Conservation (phyloP, 2,888 invertebrate genomes). For the Druceiella hillmani region DNA sequence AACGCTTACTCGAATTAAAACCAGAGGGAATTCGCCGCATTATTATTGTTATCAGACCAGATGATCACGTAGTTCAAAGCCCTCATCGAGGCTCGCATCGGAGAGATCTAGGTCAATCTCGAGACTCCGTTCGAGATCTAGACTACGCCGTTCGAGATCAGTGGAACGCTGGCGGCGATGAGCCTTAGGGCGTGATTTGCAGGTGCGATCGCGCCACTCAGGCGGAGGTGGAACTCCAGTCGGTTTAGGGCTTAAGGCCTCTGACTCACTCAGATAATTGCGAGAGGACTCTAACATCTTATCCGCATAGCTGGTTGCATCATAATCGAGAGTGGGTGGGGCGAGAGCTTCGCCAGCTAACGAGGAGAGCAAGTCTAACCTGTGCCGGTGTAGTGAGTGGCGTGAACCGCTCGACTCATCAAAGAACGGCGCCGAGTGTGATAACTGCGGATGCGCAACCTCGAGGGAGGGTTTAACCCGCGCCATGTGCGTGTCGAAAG, state of each 20-base stretch:
- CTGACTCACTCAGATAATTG: too few species aligned
- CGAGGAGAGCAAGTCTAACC: background rate
- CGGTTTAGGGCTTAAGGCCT: too few species aligned
- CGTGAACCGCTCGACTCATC: slow-evolving; percentile 13
- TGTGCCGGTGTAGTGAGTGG: slow-evolving; percentile 5
- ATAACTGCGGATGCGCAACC: background rate
- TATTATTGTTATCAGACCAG: slow-evolving; percentile 39
- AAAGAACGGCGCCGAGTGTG: slow-evolving; percentile 2
- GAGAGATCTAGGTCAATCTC: slow-evolving; percentile 38
- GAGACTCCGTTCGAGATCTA: slow-evolving; percentile 49
- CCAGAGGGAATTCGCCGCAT: too few species aligned
- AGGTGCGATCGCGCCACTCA: background rate
- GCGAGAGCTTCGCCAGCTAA: slow-evolving; percentile 13
- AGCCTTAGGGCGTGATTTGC: background rate
- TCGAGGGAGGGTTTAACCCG: slow-evolving; percentile 11
- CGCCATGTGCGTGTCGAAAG: slow-evolving; percentile 17
- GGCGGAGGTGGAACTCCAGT: background rate
- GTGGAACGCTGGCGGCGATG: slow-evolving; percentile 11
- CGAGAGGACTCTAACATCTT: too few species aligned
- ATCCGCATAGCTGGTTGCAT: too few species aligned
- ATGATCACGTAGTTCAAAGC: slow-evolving; percentile 33
- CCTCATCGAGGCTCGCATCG: slow-evolving; percentile 44
- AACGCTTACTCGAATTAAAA: too few species aligned
- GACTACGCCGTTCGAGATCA: slow-evolving; percentile 46
- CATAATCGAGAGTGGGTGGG: too few species aligned